Base-by-base conservation (phyloP, 2,888 invertebrate species). In the Nematopogon swammerdamellus region DNA sequence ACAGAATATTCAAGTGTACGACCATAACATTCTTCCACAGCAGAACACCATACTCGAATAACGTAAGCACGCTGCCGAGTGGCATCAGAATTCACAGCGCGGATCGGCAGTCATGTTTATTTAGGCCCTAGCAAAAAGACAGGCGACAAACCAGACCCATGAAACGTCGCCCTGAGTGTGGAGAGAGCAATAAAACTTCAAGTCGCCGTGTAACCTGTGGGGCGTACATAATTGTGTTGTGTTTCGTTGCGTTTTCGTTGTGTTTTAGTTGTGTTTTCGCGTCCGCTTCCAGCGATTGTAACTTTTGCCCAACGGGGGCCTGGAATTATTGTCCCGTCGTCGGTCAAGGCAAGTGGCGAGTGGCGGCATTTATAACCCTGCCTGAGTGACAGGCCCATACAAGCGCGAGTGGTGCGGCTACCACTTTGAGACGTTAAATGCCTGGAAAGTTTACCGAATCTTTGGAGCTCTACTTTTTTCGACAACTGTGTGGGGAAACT, bases 221-320 rank as follows among this genome's bases (percentile, higher is more conserved):
- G 49, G 30, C 50, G 49, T 50, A 50, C 50, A 50, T 50, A 50
- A 50, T 50, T 50, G 50, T 50, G 46, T 49, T 46, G 18, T 49
- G 46, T 46, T 47, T 44, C 18, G 49, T 42, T 14, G 8, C 11
- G 36, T 36, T 14, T 14, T 3, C 36, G n/a, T n/a, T n/a, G n/a
- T n/a, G n/a, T 36, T 36, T 36, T 36, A 14, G 3, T 14, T 14
- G 36, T 36, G 8, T 36, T 36, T 14, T 8, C 11, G 36, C 11
- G 3, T 36, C 10, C 25, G 10, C 25, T 6, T 25, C 25, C 25
- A 25, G 25, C 5, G 25, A 4, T 10, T 6, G 25, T 25, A 25
- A 25, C 5, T 36, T 14, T 36, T 14, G 36, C 36, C 36, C 36
- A 36, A 36, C 36, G 36, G 36, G 36, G 36, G 36, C 36, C 3